phyloP scores from a whole-genome alignment of 2,888 invertebrate species.

The Torymus texanus region DNA sequence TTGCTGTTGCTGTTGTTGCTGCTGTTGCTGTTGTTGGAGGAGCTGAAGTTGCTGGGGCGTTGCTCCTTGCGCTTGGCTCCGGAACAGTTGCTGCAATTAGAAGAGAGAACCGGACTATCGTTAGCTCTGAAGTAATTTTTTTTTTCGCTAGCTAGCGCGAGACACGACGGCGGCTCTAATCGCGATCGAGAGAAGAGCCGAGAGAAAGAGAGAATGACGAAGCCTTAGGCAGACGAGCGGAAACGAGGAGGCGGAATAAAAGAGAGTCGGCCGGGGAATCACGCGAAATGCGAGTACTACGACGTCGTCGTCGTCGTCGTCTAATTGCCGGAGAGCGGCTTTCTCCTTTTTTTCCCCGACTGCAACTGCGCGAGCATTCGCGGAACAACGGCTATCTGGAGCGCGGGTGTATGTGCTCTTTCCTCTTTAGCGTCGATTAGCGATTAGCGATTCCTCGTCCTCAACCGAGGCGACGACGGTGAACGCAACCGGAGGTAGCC shows the following conservation, averaged over 20 bases:
- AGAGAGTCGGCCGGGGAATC: conserved; percentile 31
- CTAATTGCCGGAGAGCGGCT: conserved; percentile 49
- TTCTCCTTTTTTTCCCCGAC: conserved; percentile 42
- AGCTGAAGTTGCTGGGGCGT: conserved; percentile 81
- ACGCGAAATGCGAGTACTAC: conserved; percentile 43
- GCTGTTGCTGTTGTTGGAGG: conserved; percentile 81
- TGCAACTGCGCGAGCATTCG: conserved; percentile 14
- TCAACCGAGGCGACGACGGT: not conserved
- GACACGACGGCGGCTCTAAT: conserved; percentile 7
- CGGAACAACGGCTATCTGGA: conserved; percentile 48
- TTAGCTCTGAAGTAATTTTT: not conserved
- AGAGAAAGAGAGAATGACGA: conserved; percentile 32
- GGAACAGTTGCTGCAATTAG: conserved; percentile 88
- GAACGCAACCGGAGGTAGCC: not conserved
- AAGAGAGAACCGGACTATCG: conserved; percentile 53
- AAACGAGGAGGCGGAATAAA: conserved; percentile 36
- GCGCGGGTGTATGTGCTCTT: conserved; percentile 3
- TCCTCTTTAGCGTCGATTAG: conserved; percentile 35
- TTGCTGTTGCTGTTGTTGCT: conserved; percentile 79
- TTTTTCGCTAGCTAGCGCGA: not conserved
- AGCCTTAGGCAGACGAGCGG: conserved; percentile 28
- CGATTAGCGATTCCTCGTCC: conserved; percentile 31
- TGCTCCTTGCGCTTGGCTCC: conserved; percentile 84
- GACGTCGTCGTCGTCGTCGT: conserved; percentile 13
- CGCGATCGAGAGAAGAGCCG: not conserved